Conservation (phyloP, 2,797 vertebrate species). For the Clamator glandarius region DNA sequence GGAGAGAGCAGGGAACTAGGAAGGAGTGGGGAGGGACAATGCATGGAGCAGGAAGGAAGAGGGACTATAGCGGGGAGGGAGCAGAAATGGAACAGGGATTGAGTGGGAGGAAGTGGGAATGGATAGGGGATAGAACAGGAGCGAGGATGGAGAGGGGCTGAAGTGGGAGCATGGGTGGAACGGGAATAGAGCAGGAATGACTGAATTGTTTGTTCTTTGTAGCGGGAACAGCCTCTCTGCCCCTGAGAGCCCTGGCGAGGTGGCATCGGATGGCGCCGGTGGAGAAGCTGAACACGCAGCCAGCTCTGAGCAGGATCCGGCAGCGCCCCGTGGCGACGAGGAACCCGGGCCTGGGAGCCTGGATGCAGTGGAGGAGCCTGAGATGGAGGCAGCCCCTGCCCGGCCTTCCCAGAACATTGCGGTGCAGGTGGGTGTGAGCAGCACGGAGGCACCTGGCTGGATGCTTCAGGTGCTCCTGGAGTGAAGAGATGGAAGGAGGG, state of each 20-base stretch:
- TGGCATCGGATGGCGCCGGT: not conserved
- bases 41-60: no score
- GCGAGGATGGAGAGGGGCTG: no score
- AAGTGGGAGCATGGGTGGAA: no score
- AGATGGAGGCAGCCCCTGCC: conserved; percentile 60
- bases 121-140: no score
- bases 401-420: conserved; percentile 24
- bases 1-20: no score
- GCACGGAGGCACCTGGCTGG: no score
- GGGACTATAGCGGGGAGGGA: no score
- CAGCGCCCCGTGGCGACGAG: conserved; percentile 24
- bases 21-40: no score
- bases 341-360: conserved; percentile 49
- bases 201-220: not conserved
- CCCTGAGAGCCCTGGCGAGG: conserved; percentile 58
- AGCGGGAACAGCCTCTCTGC: conserved; percentile 50
- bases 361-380: conserved; percentile 52
- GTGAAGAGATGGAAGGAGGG: no score
- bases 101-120: no score
- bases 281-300: not conserved
- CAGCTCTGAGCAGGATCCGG: conserved; percentile 42
- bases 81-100: no score
- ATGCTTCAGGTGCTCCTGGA: no score
- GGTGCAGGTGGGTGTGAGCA: not conserved
- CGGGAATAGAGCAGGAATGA: not conserved